Percentiles rank a stretch among this genome's conserved stretches.
phyloP scores from a whole-genome alignment of 1,140 invertebrate species.

The Centruroides sculpturatus region DNA sequence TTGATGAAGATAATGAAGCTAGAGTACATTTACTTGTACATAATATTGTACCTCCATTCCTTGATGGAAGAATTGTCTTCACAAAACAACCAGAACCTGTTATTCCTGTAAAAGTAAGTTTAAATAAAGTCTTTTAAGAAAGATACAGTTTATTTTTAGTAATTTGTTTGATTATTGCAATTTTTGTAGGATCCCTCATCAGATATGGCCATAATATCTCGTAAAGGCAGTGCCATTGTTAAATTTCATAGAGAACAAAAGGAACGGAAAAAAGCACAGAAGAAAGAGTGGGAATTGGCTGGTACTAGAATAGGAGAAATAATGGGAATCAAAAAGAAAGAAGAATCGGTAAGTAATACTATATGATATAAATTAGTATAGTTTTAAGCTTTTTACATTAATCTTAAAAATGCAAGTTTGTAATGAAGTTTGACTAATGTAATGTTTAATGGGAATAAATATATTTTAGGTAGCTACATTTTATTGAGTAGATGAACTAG shows the following conservation, averaged over 20 bases:
- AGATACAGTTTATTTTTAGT: conserved; percentile 9
- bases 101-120: conserved; percentile 54
- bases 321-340: conserved; percentile 78
- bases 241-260: conserved; percentile 86
- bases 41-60: conserved; percentile 96
- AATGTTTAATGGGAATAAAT: too few species aligned
- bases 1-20: conserved; percentile 79
- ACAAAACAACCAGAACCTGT: conserved; percentile 98
- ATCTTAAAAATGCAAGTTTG: too few species aligned
- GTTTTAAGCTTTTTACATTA: too few species aligned
- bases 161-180: neutral
- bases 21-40: conserved; percentile 92
- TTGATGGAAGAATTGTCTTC: conserved; percentile 97
- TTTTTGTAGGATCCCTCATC: conserved; percentile 73
- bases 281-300: conserved; percentile 97
- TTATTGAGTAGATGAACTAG: too few species aligned
- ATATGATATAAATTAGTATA: too few species aligned
- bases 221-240: conserved; percentile 84
- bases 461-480: too few species aligned
- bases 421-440: too few species aligned
- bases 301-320: conserved; percentile 95
- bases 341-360: conserved; percentile 38
- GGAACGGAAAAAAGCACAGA: conserved; percentile 86
- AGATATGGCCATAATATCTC: conserved; percentile 90
- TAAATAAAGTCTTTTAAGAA: conserved; percentile 5